A percentile compares a stretch with the other conserved stretches of the same genome.
phyloP scores from a whole-genome alignment of 1,140 invertebrate species.

The Halesus radiatus region DNA sequence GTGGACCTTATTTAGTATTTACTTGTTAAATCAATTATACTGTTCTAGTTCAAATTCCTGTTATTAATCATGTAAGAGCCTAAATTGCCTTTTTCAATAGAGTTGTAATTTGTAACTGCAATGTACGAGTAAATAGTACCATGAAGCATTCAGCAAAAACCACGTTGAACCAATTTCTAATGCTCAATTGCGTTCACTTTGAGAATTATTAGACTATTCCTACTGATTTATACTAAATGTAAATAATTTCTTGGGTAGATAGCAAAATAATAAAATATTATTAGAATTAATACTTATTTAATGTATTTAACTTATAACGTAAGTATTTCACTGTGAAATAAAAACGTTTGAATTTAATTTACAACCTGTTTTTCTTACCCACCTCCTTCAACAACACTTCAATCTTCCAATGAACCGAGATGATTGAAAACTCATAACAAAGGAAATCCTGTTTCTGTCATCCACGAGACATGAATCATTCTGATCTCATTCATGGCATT shows the following conservation, averaged over 20 bases:
- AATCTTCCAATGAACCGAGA: no score
- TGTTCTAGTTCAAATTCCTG: conserved; percentile 3
- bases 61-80: conserved; percentile 12
- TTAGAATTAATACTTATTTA: conserved; percentile 57
- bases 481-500: no score
- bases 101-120: conserved; percentile 13
- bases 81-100: conserved; percentile 24
- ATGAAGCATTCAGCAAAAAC: conserved; percentile 27
- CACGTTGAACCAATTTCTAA: conserved; percentile 43
- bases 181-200: conserved; percentile 50
- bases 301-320: conserved; percentile 57
- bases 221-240: conserved; percentile 48
- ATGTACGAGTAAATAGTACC: conserved; percentile 20
- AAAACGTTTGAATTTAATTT: conserved; percentile 55
- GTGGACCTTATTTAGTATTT: background rate
- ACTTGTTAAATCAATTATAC: conserved; percentile 1
- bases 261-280: conserved; percentile 57
- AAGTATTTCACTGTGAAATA: conserved; percentile 54
- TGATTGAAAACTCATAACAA: no score
- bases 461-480: no score
- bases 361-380: conserved; percentile 24
- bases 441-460: no score
- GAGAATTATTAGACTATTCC: conserved; percentile 27
- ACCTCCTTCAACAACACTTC: background rate
- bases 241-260: conserved; percentile 56